These are phyloP conservation scores for Celastrina argiolus DNA, from an alignment of 2,888 invertebrate species.

Conservation along the genomic window DNA sequence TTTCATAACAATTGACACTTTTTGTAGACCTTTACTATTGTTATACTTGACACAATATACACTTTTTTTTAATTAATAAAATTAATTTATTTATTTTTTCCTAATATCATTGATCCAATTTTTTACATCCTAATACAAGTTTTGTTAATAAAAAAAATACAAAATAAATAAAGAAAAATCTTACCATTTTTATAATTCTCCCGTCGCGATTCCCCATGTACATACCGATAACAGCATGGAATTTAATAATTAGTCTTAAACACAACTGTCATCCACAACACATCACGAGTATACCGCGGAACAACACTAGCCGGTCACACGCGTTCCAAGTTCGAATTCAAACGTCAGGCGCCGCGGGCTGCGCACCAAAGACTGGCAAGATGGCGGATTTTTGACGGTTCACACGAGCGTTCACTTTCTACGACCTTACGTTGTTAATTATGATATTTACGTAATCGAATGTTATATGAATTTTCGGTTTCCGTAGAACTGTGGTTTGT, in stretches of 20 bases:
- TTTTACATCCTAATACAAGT: neutral
- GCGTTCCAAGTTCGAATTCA: slow-evolving; percentile 59
- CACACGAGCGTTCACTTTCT: slow-evolving; percentile 79
- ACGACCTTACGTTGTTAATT: slow-evolving; percentile 77
- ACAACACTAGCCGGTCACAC: slow-evolving; percentile 55
- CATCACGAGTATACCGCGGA: slow-evolving; percentile 40
- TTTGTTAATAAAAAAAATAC: slow-evolving; percentile 11
- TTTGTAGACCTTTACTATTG: too few relatives aligned
- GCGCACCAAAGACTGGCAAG: slow-evolving; percentile 73
- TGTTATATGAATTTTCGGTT: slow-evolving; percentile 61
- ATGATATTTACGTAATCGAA: slow-evolving; percentile 73
- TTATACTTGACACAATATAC: too few relatives aligned
- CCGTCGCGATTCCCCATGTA: slow-evolving; percentile 64
- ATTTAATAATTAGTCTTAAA: slow-evolving; percentile 49
- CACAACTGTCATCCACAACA: slow-evolving; percentile 63
- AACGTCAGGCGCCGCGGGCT: slow-evolving; percentile 64
- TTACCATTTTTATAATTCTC: slow-evolving; percentile 65
- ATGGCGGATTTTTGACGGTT: slow-evolving; percentile 76
- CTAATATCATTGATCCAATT: neutral
- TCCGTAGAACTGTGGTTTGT: slow-evolving; percentile 46
- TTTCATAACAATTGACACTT: too few relatives aligned
- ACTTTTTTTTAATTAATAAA: too few relatives aligned
- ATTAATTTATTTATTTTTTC: too few relatives aligned
- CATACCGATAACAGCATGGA: slow-evolving; percentile 41
- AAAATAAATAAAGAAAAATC: slow-evolving; percentile 37